Conservation (phyloP, 1,140 invertebrate species). For the Colletes latitarsis region DNA sequence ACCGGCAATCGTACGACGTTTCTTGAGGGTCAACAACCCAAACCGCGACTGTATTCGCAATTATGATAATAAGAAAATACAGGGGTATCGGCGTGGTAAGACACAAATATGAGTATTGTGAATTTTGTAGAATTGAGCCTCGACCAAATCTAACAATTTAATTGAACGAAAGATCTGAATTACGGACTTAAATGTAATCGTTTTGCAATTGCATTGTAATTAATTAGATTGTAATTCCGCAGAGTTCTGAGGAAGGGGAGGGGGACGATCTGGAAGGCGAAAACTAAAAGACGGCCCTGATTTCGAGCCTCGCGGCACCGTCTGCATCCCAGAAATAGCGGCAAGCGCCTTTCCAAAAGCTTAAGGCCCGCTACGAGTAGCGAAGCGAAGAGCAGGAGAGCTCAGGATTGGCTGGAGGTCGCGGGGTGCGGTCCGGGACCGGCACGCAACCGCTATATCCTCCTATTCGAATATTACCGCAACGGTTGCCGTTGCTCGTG, state of each 20-base stretch:
- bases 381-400: slow-evolving; percentile 8
- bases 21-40: no score
- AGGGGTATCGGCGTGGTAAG: no score
- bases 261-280: slow-evolving; percentile 18
- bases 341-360: slow-evolving; percentile 65
- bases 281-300: slow-evolving; percentile 29
- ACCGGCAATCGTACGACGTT: no score
- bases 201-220: no score
- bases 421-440: slow-evolving; percentile 54
- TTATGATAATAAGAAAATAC: no score
- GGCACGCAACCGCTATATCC: slow-evolving; percentile 79
- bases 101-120: no score
- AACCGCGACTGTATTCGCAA: no score
- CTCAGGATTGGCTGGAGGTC: slow-evolving; percentile 63
- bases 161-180: no score
- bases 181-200: no score
- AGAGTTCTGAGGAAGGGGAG: background rate
- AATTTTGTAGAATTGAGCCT: no score
- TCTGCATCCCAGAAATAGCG: slow-evolving; percentile 62
- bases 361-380: slow-evolving; percentile 35
- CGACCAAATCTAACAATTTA: no score
- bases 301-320: slow-evolving; percentile 32
- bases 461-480: slow-evolving; percentile 76
- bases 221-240: no score
- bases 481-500: slow-evolving; percentile 33